Percentiles rank a stretch among this genome's conserved stretches.
Evolutionary conservation across 2,797 vertebrate genomes (phyloP).

Genomic region (Manis crassicaudata): DNA sequence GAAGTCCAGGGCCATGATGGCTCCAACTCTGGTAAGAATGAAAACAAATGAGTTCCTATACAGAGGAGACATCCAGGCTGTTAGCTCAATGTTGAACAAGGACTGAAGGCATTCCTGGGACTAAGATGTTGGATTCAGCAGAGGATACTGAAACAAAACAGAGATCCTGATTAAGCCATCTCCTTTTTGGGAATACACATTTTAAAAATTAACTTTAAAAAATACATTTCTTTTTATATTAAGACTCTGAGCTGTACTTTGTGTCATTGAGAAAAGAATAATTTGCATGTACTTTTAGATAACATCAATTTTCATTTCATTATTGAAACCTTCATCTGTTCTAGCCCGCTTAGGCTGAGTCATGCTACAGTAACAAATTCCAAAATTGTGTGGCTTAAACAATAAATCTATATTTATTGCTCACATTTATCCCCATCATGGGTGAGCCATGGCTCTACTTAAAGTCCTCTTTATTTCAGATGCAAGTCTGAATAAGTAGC

Average conservation of each 20-base stretch:
- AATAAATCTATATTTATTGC: background rate
- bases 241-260: background rate
- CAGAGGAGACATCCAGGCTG: background rate
- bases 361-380: background rate
- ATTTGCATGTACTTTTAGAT: background rate
- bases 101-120: background rate
- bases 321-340: background rate
- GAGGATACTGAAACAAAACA: background rate
- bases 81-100: background rate
- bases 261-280: background rate
- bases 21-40: background rate
- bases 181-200: background rate
- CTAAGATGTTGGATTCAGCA: background rate
- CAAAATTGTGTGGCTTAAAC: background rate
- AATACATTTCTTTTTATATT: background rate
- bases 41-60: background rate
- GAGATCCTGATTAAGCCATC: background rate
- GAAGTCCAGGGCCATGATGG: background rate
- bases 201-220: background rate
- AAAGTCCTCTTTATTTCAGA: background rate
- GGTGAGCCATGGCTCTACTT: background rate
- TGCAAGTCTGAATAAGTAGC: background rate
- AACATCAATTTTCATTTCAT: background rate
- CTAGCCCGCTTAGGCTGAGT: background rate
- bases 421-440: background rate